Evolutionary conservation across 2,113 vertebrate genomes (phyloP), one percentile per base, ranked within the genome.

Genomic region (Sigmodon hispidus): DNA sequence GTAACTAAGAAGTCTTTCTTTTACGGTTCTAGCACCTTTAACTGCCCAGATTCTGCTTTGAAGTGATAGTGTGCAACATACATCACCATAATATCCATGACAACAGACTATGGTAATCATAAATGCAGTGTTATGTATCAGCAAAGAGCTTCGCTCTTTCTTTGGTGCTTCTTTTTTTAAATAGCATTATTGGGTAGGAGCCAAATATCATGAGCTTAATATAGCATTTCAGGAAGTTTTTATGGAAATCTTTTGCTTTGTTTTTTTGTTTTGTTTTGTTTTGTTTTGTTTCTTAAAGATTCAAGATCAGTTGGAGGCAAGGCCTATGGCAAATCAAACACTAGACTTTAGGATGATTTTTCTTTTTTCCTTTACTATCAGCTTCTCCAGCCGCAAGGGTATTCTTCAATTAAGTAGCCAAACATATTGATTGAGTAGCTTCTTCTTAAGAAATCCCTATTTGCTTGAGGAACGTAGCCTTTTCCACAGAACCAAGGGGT

Each of bases 21-120:
- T 92, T 80, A n/a, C 12, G 57, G 26, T 48, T 70, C 17, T 34
- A 63, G 76, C 52, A 26, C 36, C 7, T 63, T 89, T 88, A 34
- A 40, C 72, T 94, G 70, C 79, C 65, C 83, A 90, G 72, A 86
- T 87, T 84, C 48, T 87, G 36, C n/a, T 81, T 34, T 85, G 17
- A 84, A 72, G 17, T 89, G 29, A 79, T 45, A 91, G 81, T 55
- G 81, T 61, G n/a, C 36, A 93, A 87, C 21, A 69, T 57, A 75
- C 2, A 91, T 21, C 15, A 65, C 69, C 29, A 70, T 65, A 63
- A 89, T 79, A 77, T 26, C 61, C 40, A 70, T 36, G 55, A 57
- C 31, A 96, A 94, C 80, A 67, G 29, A 91, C 87, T 79, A 94
- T 96, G 75, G 48, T 93, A 94, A 95, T 76, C 4, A 63, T 24